Evolutionary conservation across 2,113 vertebrate genomes (phyloP).

Genomic region (Nothocercus julius): DNA sequence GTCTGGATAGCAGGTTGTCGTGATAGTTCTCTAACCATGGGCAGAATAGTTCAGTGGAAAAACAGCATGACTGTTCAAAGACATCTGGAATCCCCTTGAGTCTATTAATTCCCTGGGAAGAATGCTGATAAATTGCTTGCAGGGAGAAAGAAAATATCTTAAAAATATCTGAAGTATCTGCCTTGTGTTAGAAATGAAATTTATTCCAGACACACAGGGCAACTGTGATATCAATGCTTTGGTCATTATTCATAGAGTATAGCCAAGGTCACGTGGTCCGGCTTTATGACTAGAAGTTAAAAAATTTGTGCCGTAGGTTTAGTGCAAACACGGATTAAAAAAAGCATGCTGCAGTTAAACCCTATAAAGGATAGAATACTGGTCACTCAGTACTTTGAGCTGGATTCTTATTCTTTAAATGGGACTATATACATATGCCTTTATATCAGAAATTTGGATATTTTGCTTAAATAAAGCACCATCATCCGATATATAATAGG

Average conservation of each 20-base stretch:
- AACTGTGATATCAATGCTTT: no score
- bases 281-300: neutral
- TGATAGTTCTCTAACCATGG: neutral
- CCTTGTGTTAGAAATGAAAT: neutral
- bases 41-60: neutral
- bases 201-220: neutral
- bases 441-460: neutral
- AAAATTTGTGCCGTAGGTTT: neutral
- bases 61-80: constrained; percentile 32
- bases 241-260: neutral
- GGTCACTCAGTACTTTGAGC: neutral
- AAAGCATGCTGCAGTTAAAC: neutral
- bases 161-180: neutral
- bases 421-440: neutral
- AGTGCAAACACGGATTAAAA: neutral
- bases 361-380: neutral
- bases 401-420: neutral
- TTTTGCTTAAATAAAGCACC: neutral
- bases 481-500: neutral
- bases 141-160: neutral
- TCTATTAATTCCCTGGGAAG: neutral
- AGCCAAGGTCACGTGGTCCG: neutral
- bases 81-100: constrained; percentile 19
- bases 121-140: constrained; percentile 7
- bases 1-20: constrained; percentile 36